Base-by-base conservation (phyloP, 2,888 invertebrate genomes). In the Camponotus fellah region DNA sequence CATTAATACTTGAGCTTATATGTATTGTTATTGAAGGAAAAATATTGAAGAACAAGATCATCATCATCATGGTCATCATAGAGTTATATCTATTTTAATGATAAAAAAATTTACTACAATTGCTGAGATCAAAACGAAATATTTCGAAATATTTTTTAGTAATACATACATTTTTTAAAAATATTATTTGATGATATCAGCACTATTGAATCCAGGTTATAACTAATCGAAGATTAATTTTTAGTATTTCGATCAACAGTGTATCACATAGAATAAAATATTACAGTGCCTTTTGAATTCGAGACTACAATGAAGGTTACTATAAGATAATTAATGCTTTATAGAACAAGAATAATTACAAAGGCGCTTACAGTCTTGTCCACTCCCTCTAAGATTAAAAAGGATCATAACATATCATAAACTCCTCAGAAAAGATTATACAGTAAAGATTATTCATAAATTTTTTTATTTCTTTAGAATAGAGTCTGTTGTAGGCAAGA, bases 41-140 rank as follows among this genome's bases (percentile, higher is more conserved):
- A 76, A 10, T 82, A 0, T 3, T 91, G n/a, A 71, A 83, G 21
- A 80, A 88, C 37, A 77, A 87, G 14, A 89, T 88, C 0, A 79
- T 89, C 0, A 83, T 74, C 40, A 58, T 79, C 0, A 72, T 88
- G 9, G 80, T 91, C 5, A 10, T 56, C 0, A 3, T 77, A 14
- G 0, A 92, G 92, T 68, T 56, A 60, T 10, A 49, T 8, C 46
- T 60, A 37, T 0, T 75, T 49, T 8, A 4, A 8, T 56, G 2
- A 72, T 26, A 12, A 32, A 72, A 46, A 49, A 5, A 64, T 21
- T 75, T 0, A 75, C 21, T 49, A n/a, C 21, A 34, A 3, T 46
- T 34, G n/a, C 8, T 12, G 21, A 14, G 0, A 14, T 43, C 32
- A 1, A 12, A 43, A 21, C 4, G 2, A 72, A 5, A 34, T 58